A percentile compares a stretch with the other conserved stretches of the same genome.
Conservation (phyloP, 1,140 invertebrate genomes). For the Chironomus tepperi region DNA sequence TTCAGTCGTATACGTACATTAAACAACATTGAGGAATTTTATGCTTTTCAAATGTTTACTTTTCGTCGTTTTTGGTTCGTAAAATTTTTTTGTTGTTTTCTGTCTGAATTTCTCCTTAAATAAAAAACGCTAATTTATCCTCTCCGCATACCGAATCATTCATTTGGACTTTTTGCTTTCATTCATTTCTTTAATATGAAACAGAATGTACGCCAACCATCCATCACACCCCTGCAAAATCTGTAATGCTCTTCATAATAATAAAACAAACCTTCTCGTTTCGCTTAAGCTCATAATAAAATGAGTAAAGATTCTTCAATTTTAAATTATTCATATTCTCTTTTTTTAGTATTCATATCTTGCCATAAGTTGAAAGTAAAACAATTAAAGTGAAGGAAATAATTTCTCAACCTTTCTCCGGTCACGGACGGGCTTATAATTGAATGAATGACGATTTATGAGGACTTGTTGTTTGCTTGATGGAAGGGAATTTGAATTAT, state of each 20-base stretch:
- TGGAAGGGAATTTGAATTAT: no score
- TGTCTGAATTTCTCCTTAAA: no score
- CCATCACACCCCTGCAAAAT: neutral
- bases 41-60: no score
- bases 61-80: no score
- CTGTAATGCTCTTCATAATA: neutral
- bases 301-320: conserved; percentile 21
- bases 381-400: neutral
- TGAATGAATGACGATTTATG: neutral
- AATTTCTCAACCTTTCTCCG: no score
- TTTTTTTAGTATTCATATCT: neutral
- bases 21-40: no score
- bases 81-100: no score
- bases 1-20: no score
- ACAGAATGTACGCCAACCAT: neutral
- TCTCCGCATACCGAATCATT: no score
- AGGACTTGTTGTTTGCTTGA: no score
- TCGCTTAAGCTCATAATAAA: conserved; percentile 17
- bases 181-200: neutral
- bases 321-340: conserved; percentile 18
- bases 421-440: neutral
- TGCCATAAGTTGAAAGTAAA: neutral
- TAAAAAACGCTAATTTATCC: no score
- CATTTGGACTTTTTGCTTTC: no score
- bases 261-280: neutral